Conservation (phyloP, 2,113 vertebrate species). For the Sciurus niger region DNA sequence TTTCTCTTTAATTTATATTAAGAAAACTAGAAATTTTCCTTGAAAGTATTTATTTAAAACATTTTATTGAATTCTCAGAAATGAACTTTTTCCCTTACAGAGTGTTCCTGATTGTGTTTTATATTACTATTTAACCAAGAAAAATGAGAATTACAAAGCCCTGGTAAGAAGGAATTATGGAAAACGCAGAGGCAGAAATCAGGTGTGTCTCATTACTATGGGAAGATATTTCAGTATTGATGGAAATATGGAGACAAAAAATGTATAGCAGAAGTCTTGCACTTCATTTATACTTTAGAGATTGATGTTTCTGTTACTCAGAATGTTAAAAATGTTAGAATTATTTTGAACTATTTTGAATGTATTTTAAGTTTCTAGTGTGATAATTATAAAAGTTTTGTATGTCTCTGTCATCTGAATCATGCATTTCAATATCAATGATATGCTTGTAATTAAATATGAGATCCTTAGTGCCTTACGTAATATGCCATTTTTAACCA, state of each 20-base stretch:
- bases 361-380: conserved; percentile 36
- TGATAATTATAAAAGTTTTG: conserved; percentile 31
- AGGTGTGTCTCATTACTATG: conserved; percentile 89
- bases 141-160: conserved; percentile 99
- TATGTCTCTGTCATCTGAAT: not conserved
- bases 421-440: not conserved
- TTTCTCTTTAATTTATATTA: conserved; percentile 46
- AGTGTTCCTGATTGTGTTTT: conserved; percentile 98
- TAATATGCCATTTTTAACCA: not conserved
- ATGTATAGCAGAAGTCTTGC: not conserved
- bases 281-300: not conserved
- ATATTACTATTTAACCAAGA: conserved; percentile 99
- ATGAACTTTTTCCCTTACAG: conserved; percentile 86
- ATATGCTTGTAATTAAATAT: not conserved
- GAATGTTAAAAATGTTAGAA: not conserved
- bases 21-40: conserved; percentile 42
- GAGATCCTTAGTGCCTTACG: not conserved
- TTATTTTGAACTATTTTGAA: conserved; percentile 66
- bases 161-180: conserved; percentile 97
- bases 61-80: conserved; percentile 33
- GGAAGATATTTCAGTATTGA: conserved; percentile 48
- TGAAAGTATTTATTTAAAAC: conserved; percentile 21
- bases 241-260: conserved; percentile 57
- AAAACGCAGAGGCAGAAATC: conserved; percentile 96
- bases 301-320: not conserved